phyloP scores from a whole-genome alignment of 2,888 invertebrate species.

The Yponomeuta cagnagella region DNA sequence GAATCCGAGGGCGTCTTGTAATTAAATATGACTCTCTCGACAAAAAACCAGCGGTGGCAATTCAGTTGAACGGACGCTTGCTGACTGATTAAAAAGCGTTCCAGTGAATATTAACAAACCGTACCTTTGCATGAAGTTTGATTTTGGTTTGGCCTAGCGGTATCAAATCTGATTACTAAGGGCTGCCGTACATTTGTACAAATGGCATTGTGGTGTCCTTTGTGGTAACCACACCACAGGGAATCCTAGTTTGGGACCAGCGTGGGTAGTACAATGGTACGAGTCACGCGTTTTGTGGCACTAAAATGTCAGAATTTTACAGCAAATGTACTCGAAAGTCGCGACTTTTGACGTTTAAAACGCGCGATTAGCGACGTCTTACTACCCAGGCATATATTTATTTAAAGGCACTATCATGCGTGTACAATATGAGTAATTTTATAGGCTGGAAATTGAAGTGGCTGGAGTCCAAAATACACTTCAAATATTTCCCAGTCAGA shows the following conservation, averaged over 20 bases:
- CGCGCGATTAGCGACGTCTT: too few relatives aligned
- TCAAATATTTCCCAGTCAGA: not conserved
- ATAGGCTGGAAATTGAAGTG: not conserved
- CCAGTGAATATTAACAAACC: not conserved
- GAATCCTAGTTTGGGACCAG: too few relatives aligned
- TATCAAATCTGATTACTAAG: not conserved
- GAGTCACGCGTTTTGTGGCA: too few relatives aligned
- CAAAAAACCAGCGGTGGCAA: slow-evolving; percentile 35
- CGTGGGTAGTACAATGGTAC: too few relatives aligned
- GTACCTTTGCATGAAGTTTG: not conserved
- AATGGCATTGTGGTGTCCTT: too few relatives aligned
- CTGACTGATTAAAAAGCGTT: not conserved
- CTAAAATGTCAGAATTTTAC: too few relatives aligned
- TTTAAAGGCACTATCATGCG: not conserved
- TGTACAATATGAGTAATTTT: not conserved
- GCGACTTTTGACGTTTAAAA: too few relatives aligned
- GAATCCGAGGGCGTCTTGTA: slow-evolving; percentile 10
- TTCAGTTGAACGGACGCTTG: not conserved
- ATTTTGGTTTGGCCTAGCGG: not conserved
- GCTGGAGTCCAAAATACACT: not conserved
- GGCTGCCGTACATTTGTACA: too few relatives aligned
- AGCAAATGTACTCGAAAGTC: too few relatives aligned
- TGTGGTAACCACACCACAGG: too few relatives aligned
- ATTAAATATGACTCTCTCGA: slow-evolving; percentile 35
- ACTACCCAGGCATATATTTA: too few relatives aligned